Conservation (phyloP, 2,888 invertebrate species). For the Agrochola lota region DNA sequence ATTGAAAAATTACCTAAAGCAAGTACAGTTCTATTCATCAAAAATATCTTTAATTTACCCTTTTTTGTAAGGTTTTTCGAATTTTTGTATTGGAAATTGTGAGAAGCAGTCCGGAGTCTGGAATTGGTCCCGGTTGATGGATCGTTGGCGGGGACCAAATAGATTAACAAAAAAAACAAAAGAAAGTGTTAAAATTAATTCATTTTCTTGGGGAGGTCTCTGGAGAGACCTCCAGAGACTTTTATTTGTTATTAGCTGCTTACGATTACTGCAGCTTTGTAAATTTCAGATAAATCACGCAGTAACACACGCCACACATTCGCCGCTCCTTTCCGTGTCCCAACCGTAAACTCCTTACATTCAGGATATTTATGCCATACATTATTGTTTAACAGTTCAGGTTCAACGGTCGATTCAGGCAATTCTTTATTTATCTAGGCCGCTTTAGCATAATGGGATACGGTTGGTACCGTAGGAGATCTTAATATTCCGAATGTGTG, state of each 20-base stretch:
- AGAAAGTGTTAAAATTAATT: too few species aligned
- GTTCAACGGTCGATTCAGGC: conserved; percentile 79
- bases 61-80: too few species aligned
- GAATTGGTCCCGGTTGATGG: too few species aligned
- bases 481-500: conserved; percentile 55
- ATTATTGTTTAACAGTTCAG: conserved; percentile 76
- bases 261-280: not conserved
- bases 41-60: too few species aligned
- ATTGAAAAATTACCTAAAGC: too few species aligned
- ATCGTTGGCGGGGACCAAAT: too few species aligned
- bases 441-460: conserved; percentile 69
- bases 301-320: not conserved
- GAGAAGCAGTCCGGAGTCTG: too few species aligned
- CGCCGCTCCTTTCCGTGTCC: not conserved
- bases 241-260: not conserved
- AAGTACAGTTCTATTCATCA: too few species aligned
- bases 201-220: too few species aligned
- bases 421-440: conserved; percentile 68
- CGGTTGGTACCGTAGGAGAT: conserved; percentile 43
- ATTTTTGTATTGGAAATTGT: too few species aligned
- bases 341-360: conserved; percentile 37
- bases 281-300: not conserved
- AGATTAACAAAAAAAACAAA: too few species aligned
- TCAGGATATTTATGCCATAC: conserved; percentile 65
- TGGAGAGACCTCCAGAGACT: too few species aligned